Evolutionary conservation across 2,888 invertebrate genomes (phyloP).

Genomic region (Callimorpha dominula): DNA sequence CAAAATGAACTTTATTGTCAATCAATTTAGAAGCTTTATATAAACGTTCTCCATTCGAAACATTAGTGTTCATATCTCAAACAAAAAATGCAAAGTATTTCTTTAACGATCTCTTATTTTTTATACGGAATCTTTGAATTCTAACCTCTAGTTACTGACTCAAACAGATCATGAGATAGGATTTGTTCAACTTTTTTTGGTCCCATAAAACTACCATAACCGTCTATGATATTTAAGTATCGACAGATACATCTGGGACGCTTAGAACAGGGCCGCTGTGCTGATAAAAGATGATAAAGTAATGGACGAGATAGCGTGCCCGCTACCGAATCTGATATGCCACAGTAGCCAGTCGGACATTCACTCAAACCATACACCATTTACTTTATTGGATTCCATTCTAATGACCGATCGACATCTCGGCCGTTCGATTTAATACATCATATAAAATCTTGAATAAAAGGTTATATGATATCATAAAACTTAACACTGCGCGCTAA

Average conservation of each 20-base stretch:
- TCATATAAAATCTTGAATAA: slow-evolving; percentile 26
- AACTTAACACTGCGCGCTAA: slow-evolving; percentile 56
- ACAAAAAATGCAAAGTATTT: slow-evolving; percentile 71
- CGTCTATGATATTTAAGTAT: slow-evolving; percentile 75
- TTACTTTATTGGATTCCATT: slow-evolving; percentile 77
- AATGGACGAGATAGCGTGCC: slow-evolving; percentile 72
- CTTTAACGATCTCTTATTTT: slow-evolving; percentile 68
- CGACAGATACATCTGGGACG: slow-evolving; percentile 77
- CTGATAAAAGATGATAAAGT: slow-evolving; percentile 82
- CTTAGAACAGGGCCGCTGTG: slow-evolving; percentile 56
- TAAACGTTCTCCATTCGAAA: slow-evolving; percentile 23
- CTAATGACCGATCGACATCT: slow-evolving; percentile 72
- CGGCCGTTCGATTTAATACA: slow-evolving; percentile 35
- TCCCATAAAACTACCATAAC: slow-evolving; percentile 75
- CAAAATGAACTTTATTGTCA: slow-evolving; percentile 39
- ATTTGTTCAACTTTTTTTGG: slow-evolving; percentile 70
- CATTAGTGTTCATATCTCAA: slow-evolving; percentile 61
- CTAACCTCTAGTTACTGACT: slow-evolving; percentile 73
- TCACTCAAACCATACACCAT: slow-evolving; percentile 67
- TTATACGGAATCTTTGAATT: slow-evolving; percentile 71
- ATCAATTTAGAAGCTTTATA: slow-evolving; percentile 24
- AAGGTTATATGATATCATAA: slow-evolving; percentile 36
- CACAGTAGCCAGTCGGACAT: slow-evolving; percentile 72
- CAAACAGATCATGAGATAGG: slow-evolving; percentile 73
- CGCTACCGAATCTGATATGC: slow-evolving; percentile 81